A percentile compares a stretch with the other conserved stretches of the same genome.
Evolutionary conservation across 1,140 invertebrate genomes (phyloP).

Genomic region (Mycetomoellerius zeteki): DNA sequence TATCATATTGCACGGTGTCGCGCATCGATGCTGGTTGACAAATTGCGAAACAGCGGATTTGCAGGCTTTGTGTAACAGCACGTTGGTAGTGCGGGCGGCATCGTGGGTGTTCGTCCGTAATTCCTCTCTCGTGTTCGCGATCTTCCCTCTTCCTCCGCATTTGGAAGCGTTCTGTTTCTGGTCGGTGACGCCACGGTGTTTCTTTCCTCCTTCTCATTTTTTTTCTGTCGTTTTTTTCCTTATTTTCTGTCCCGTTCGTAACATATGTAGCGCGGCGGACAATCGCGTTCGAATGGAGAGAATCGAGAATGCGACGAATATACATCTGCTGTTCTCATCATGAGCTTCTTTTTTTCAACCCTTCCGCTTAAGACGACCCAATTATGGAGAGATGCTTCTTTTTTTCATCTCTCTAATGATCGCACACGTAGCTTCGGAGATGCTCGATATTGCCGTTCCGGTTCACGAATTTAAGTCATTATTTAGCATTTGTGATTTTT

Average conservation of each 20-base stretch:
- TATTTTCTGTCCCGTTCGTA: not conserved
- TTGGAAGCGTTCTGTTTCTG: slow-evolving; percentile 70
- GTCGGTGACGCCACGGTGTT: slow-evolving; percentile 50
- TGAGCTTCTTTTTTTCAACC: slow-evolving; percentile 29
- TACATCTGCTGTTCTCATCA: slow-evolving; percentile 30
- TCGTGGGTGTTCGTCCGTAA: slow-evolving; percentile 72
- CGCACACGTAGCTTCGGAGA: slow-evolving; percentile 1
- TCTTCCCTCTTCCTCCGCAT: slow-evolving; percentile 66
- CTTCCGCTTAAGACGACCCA: slow-evolving; percentile 25
- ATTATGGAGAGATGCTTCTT: slow-evolving; percentile 39
- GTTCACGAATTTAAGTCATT: slow-evolving; percentile 2
- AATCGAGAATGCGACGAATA: slow-evolving; percentile 30
- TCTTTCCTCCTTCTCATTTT: not conserved
- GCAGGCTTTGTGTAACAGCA: slow-evolving; percentile 49
- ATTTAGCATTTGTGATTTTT: slow-evolving; percentile 26
- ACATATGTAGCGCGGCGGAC: slow-evolving; percentile 29
- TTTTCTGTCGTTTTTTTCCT: not conserved
- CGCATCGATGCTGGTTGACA: slow-evolving; percentile 34
- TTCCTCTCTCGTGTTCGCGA: slow-evolving; percentile 51
- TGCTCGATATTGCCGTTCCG: not conserved
- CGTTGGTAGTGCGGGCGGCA: slow-evolving; percentile 64
- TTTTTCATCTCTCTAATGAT: slow-evolving; percentile 26
- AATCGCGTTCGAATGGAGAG: slow-evolving; percentile 39
- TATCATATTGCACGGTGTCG: slow-evolving; percentile 36
- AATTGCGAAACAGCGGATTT: slow-evolving; percentile 69